Evolutionary conservation across 2,888 invertebrate genomes (phyloP).

Genomic region (Heliconius erato): DNA sequence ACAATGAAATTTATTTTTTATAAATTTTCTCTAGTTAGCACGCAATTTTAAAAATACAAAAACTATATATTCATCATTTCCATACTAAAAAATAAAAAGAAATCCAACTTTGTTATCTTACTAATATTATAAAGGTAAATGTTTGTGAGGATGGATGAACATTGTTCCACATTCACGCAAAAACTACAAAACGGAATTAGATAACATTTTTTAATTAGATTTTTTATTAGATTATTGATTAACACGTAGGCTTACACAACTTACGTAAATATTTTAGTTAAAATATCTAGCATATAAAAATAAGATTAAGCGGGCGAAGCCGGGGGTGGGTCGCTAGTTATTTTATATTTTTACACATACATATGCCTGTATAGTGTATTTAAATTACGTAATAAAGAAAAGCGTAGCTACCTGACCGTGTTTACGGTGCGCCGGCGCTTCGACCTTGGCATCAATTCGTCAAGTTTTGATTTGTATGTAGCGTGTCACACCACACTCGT

Average conservation of each 20-base stretch:
- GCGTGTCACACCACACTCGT: conserved; percentile 20
- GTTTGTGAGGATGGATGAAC: too few species aligned
- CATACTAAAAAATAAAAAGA: not conserved
- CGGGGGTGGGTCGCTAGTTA: not conserved
- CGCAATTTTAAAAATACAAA: not conserved
- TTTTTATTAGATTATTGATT: too few species aligned
- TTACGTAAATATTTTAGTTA: too few species aligned
- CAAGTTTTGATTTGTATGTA: conserved; percentile 54
- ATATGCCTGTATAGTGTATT: not conserved
- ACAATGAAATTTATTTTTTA: not conserved
- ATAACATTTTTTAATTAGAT: too few species aligned
- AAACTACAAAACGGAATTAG: too few species aligned
- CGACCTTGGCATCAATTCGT: conserved; percentile 65
- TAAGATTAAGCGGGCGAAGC: too few species aligned
- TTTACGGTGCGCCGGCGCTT: conserved; percentile 46
- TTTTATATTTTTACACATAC: not conserved
- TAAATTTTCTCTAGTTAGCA: not conserved
- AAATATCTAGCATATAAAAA: too few species aligned
- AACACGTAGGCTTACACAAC: too few species aligned
- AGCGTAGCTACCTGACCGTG: conserved; percentile 42
- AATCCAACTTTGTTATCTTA: not conserved
- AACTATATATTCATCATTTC: not conserved
- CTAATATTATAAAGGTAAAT: too few species aligned
- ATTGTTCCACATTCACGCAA: too few species aligned
- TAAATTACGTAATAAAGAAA: conserved; percentile 28